phyloP scores from a whole-genome alignment of 2,797 vertebrate species.

The Aulostomus chinensis region DNA sequence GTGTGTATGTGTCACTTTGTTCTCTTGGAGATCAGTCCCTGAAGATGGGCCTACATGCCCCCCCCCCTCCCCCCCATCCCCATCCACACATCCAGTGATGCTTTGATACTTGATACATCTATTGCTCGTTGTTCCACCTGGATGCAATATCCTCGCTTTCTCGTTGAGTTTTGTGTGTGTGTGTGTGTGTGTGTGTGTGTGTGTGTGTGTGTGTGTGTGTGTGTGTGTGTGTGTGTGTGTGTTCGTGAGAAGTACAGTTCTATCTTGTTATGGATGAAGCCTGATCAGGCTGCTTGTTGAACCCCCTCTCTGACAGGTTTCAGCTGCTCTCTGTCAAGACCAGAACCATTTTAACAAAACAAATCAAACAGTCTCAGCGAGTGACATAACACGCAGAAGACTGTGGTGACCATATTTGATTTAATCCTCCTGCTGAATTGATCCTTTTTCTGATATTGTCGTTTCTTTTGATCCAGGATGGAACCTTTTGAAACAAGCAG shows the following conservation, averaged over 20 bases:
- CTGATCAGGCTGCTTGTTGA: slow-evolving; percentile 35
- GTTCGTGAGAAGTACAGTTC: too few species aligned
- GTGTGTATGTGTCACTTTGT: slow-evolving; percentile 62
- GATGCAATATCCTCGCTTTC: slow-evolving; percentile 53
- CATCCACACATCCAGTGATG: slow-evolving; percentile 19
- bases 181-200: too few species aligned
- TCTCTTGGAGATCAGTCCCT: slow-evolving; percentile 58
- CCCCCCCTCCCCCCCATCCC: slow-evolving; percentile 1
- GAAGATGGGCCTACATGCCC: slow-evolving; percentile 28
- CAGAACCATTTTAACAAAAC: slow-evolving; percentile 11
- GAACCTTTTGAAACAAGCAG: not conserved
- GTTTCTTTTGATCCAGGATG: too few species aligned
- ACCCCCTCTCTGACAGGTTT: slow-evolving; percentile 29
- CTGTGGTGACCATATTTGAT: too few species aligned
- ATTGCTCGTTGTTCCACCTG: slow-evolving; percentile 72
- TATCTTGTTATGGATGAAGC: slow-evolving; percentile 48
- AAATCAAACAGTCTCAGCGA: too few species aligned
- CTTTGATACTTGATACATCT: slow-evolving; percentile 77
- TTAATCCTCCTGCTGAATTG: too few species aligned
- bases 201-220: too few species aligned
- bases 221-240: too few species aligned
- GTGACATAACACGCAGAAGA: too few species aligned
- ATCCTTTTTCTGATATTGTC: too few species aligned
- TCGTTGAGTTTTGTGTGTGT: slow-evolving; percentile 44
- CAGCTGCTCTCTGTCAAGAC: slow-evolving; percentile 35